phyloP scores from a whole-genome alignment of 2,888 invertebrate genomes.

The Acanthoscelides obtectus region DNA sequence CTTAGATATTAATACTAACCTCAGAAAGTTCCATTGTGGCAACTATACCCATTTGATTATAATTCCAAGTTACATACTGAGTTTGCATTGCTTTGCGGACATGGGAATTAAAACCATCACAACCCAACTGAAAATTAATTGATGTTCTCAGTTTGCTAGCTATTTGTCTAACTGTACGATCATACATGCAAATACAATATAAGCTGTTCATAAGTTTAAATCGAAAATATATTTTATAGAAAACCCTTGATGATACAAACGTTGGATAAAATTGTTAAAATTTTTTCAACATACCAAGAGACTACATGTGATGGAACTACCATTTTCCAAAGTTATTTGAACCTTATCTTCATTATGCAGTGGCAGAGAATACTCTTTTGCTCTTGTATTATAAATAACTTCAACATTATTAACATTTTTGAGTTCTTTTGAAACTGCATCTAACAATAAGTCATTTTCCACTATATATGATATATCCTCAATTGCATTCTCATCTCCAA shows the following conservation, averaged over 20 bases:
- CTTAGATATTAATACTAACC: conserved; percentile 47
- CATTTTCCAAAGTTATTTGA: conserved; percentile 59
- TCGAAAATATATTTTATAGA: too few relatives aligned
- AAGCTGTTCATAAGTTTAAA: too few relatives aligned
- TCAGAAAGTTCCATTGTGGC: conserved; percentile 81
- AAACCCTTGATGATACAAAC: background rate
- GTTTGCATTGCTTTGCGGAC: conserved; percentile 80
- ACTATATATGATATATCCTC: conserved; percentile 86
- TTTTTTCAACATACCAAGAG: conserved; percentile 61
- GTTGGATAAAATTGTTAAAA: background rate
- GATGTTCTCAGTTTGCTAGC: background rate
- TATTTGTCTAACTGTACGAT: too few relatives aligned
- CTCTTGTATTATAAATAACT: conserved; percentile 65
- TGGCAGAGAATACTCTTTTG: conserved; percentile 60
- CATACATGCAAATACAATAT: too few relatives aligned
- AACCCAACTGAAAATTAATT: conserved; percentile 68
- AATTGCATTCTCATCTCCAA: conserved; percentile 67
- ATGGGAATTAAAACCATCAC: conserved; percentile 88
- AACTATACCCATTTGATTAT: conserved; percentile 88
- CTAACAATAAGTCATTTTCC: conserved; percentile 85
- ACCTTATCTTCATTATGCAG: conserved; percentile 37
- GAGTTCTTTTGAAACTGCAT: conserved; percentile 62
- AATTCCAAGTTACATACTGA: conserved; percentile 76
- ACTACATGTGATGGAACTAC: conserved; percentile 59
- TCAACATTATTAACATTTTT: conserved; percentile 56